Evolutionary conservation across 1,140 invertebrate genomes (phyloP).

Genomic region (Lutraria rhynchaena): DNA sequence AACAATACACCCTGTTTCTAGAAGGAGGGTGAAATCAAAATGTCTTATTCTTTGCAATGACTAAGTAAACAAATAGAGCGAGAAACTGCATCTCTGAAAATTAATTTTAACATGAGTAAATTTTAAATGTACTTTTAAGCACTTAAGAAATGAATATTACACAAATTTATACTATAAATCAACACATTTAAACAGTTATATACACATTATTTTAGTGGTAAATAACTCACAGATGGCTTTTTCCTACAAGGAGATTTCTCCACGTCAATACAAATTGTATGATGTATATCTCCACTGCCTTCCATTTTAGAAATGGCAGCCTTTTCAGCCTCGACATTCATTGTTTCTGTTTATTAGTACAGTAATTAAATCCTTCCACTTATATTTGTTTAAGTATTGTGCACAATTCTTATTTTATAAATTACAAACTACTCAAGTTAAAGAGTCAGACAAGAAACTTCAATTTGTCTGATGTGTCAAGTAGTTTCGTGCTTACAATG

Average conservation of each 20-base stretch:
- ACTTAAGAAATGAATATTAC: too few species aligned
- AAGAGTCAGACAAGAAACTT: constrained; percentile 1
- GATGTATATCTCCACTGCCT: constrained; percentile 67
- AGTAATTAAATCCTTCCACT: constrained; percentile 7
- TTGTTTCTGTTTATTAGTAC: background rate
- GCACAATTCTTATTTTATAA: background rate
- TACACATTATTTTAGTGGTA: too few species aligned
- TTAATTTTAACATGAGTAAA: too few species aligned
- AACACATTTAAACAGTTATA: too few species aligned
- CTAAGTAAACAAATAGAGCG: too few species aligned
- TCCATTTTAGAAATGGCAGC: constrained; percentile 62
- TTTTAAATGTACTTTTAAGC: too few species aligned
- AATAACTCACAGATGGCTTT: background rate
- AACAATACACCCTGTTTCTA: too few species aligned
- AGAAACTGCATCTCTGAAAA: too few species aligned
- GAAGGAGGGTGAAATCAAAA: too few species aligned
- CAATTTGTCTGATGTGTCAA: constrained; percentile 7
- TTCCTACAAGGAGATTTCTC: constrained; percentile 1
- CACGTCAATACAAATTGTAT: constrained; percentile 47
- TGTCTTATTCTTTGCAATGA: too few species aligned
- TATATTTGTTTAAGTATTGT: background rate
- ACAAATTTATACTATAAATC: too few species aligned
- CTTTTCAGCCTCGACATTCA: constrained; percentile 10
- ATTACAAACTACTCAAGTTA: background rate
- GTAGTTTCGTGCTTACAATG: background rate